Evolutionary conservation across 2,888 invertebrate species (phyloP).

Genomic region (Hedya salicella): DNA sequence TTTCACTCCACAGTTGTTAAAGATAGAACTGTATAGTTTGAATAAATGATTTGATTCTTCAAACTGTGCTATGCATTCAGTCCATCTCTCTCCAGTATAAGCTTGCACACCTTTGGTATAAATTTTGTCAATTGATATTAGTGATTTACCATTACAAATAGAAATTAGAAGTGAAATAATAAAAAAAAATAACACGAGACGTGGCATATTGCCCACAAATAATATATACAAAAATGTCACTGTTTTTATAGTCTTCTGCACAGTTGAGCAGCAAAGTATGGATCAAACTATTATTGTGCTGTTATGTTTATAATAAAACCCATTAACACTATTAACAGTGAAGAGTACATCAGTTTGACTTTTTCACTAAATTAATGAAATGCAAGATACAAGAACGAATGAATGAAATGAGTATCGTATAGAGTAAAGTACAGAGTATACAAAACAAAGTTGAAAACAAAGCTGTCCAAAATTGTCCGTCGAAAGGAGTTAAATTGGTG

Average conservation of each 20-base stretch:
- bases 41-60: constrained; percentile 87
- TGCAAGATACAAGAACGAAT: too few species aligned
- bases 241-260: background rate
- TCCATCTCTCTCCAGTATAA: constrained; percentile 89
- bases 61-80: constrained; percentile 88
- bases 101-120: constrained; percentile 85
- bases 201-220: constrained; percentile 32
- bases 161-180: constrained; percentile 3
- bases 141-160: constrained; percentile 49
- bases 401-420: too few species aligned
- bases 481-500: too few species aligned
- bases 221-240: background rate
- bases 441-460: too few species aligned
- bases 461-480: too few species aligned
- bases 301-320: too few species aligned
- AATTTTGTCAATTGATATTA: constrained; percentile 66
- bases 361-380: too few species aligned
- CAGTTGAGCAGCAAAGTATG: background rate
- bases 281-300: too few species aligned
- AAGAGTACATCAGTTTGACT: too few species aligned
- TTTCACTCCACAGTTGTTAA: constrained; percentile 87
- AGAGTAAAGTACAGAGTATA: too few species aligned
- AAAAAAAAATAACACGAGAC: constrained; percentile 1
- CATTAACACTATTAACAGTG: too few species aligned
- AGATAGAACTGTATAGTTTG: constrained; percentile 83